phyloP scores from a whole-genome alignment of 1,140 invertebrate species.

The Apis dorsata region DNA sequence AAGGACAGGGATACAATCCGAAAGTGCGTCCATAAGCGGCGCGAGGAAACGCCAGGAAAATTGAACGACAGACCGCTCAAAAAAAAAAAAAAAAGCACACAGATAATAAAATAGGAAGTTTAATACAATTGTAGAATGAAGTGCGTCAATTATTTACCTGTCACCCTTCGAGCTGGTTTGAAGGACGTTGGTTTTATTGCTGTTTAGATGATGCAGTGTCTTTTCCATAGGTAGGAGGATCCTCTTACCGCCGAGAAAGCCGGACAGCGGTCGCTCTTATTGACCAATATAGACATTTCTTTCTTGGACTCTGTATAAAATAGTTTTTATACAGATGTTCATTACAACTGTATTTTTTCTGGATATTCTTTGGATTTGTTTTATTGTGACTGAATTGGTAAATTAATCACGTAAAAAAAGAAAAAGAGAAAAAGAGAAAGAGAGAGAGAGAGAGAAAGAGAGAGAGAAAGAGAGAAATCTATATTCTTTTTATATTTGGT shows the following conservation, averaged over 20 bases:
- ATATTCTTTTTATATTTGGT: too few species aligned
- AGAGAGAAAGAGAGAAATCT: too few species aligned
- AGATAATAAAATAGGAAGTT: constrained; percentile 64
- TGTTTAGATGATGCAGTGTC: constrained; percentile 26
- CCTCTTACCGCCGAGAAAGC: constrained; percentile 7
- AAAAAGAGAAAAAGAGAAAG: too few species aligned
- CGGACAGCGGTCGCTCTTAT: constrained; percentile 17
- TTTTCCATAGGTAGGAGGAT: neutral
- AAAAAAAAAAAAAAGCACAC: constrained; percentile 39
- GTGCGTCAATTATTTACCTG: constrained; percentile 46
- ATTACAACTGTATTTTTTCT: neutral
- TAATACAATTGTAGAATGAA: constrained; percentile 55
- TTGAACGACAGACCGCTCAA: constrained; percentile 55
- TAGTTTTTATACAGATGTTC: neutral
- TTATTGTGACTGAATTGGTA: too few species aligned
- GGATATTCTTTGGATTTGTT: too few species aligned
- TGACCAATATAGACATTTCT: neutral
- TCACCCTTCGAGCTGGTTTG: constrained; percentile 40
- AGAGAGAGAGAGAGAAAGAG: too few species aligned
- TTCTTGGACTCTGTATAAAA: neutral
- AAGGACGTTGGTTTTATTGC: constrained; percentile 26
- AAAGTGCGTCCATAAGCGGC: neutral
- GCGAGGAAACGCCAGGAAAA: constrained; percentile 1
- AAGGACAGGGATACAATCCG: constrained; percentile 24
- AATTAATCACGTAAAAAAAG: too few species aligned